phyloP scores from a whole-genome alignment of 2,797 vertebrate species.

The Synaphobranchus kaupii region DNA sequence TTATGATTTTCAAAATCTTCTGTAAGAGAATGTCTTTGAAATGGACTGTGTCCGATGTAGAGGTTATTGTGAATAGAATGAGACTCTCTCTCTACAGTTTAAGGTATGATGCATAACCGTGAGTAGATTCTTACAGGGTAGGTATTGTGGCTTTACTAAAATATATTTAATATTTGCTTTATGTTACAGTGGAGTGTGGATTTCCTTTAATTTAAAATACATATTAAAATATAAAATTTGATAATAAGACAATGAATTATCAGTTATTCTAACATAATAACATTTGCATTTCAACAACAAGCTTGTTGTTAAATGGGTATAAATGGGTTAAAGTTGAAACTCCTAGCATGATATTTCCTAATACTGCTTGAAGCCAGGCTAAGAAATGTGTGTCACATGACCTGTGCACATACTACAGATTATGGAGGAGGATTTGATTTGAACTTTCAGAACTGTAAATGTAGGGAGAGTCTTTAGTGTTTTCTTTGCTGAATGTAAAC shows the following conservation, averaged over 20 bases:
- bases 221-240: not conserved
- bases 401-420: constrained; percentile 14
- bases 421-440: constrained; percentile 28
- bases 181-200: not conserved
- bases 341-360: not conserved
- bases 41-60: not conserved
- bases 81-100: not conserved
- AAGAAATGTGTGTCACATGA: not conserved
- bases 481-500: constrained; percentile 52
- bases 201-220: not conserved
- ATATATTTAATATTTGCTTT: not conserved
- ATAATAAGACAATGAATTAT: not conserved
- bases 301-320: not conserved
- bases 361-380: not conserved
- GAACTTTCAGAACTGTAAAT: constrained; percentile 23
- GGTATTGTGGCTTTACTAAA: not conserved
- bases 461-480: constrained; percentile 16
- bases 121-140: not conserved
- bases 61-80: not conserved
- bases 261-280: not conserved
- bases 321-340: not conserved
- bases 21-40: not conserved
- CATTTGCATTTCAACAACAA: not conserved
- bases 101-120: not conserved
- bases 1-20: constrained; percentile 9